Conservation (phyloP, 2,113 vertebrate genomes). For the Coryphaenoides rupestris region DNA sequence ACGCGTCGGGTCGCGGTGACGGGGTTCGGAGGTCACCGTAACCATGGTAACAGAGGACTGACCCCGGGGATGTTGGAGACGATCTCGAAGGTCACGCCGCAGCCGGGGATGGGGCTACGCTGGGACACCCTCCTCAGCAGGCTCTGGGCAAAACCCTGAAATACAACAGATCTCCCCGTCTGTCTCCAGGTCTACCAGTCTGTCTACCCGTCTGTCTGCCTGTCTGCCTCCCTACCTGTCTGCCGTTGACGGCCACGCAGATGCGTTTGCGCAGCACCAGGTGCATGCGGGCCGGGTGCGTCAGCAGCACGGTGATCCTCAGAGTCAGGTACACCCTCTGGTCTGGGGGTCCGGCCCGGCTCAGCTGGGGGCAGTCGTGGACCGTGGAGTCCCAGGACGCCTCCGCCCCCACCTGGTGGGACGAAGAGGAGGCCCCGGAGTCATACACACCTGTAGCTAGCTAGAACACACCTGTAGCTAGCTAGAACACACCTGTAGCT, state of each 20-base stretch:
- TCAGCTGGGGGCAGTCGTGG: slow-evolving; percentile 85
- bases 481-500: no score
- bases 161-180: background rate
- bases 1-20: no score
- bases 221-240: slow-evolving; percentile 36
- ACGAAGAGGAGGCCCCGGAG: slow-evolving; percentile 23
- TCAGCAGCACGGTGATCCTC: slow-evolving; percentile 80
- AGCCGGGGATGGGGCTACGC: slow-evolving; percentile 85
- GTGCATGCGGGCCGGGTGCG: slow-evolving; percentile 90
- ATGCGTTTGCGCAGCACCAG: slow-evolving; percentile 89
- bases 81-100: slow-evolving; percentile 91
- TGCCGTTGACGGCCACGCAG: slow-evolving; percentile 79
- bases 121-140: slow-evolving; percentile 89
- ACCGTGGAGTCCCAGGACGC: slow-evolving; percentile 94
- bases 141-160: slow-evolving; percentile 91
- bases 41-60: slow-evolving; percentile 17
- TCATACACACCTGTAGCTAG: background rate
- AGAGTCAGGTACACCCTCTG: slow-evolving; percentile 88
- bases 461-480: no score
- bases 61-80: slow-evolving; percentile 97
- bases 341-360: slow-evolving; percentile 73
- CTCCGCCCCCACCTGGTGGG: slow-evolving; percentile 86
- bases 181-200: no score
- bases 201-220: no score
- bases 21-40: no score